A percentile compares a stretch with the other conserved stretches of the same genome.
Conservation (phyloP, 2,797 vertebrate genomes). For the Forpus xanthops region DNA sequence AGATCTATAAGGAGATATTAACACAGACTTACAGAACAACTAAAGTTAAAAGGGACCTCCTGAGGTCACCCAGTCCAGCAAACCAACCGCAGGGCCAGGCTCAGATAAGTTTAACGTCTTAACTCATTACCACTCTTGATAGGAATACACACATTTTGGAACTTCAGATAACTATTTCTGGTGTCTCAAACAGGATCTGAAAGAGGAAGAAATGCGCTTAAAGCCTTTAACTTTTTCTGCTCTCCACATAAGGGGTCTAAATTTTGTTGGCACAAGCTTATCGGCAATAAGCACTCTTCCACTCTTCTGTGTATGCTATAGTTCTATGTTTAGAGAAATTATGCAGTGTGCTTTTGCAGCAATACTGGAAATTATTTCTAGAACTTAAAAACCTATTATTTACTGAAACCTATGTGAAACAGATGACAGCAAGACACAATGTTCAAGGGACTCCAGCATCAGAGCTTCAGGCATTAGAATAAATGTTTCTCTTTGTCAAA, state of each 20-base stretch:
- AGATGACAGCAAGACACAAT: not conserved
- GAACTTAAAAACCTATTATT: not conserved
- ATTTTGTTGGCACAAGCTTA: not conserved
- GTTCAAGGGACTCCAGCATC: not conserved
- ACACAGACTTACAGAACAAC: not conserved
- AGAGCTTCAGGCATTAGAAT: not conserved
- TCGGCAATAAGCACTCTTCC: not conserved
- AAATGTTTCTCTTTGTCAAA: slow-evolving; percentile 42
- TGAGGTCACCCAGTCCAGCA: not conserved
- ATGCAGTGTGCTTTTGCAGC: not conserved
- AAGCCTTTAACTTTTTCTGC: not conserved
- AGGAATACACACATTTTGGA: not conserved
- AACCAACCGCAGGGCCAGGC: not conserved
- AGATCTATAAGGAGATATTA: not conserved
- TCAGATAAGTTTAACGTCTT: not conserved
- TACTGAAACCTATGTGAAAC: not conserved
- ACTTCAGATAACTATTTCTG: not conserved
- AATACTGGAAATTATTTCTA: slow-evolving; percentile 17
- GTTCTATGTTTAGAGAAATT: not conserved
- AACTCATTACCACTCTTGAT: not conserved
- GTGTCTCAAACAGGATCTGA: not conserved
- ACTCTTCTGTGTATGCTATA: fast-evolving
- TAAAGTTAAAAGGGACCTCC: not conserved
- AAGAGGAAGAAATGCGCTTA: not conserved
- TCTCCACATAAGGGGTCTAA: not conserved